These are phyloP conservation scores for Zygothrica quintamaculata DNA, from an alignment of 2,888 invertebrate genomes.

Conservation along the genomic window DNA sequence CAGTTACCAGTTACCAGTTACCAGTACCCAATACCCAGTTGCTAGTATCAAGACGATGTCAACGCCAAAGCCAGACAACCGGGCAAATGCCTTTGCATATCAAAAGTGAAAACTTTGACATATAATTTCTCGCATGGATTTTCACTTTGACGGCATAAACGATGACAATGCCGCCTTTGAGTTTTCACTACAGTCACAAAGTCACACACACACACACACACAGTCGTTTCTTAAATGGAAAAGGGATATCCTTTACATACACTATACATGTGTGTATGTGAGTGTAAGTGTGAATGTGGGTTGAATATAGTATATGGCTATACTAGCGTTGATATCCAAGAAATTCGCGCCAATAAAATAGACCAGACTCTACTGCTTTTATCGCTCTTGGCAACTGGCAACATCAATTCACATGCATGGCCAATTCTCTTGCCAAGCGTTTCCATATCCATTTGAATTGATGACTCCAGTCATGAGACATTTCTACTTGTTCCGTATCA, in stretches of 20 bases:
- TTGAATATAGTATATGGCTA: too few species aligned
- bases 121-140: constrained; percentile 80
- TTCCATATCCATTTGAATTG: constrained; percentile 9
- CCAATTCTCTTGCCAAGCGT: constrained; percentile 12
- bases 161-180: constrained; percentile 66
- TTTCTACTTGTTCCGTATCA: constrained; percentile 1
- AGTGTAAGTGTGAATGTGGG: too few species aligned
- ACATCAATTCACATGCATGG: constrained; percentile 37
- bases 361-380: constrained; percentile 10
- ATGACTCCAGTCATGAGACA: constrained; percentile 9
- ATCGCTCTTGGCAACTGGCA: constrained; percentile 44
- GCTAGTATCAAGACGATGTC: constrained; percentile 41
- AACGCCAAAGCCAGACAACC: constrained; percentile 30
- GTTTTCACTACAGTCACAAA: constrained; percentile 10
- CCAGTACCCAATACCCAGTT: constrained; percentile 20
- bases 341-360: constrained; percentile 17
- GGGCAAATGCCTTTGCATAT: constrained; percentile 67
- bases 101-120: constrained; percentile 80
- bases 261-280: background rate
- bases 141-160: constrained; percentile 78
- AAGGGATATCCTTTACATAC: constrained; percentile 1
- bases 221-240: constrained; percentile 24
- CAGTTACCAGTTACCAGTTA: constrained; percentile 17
- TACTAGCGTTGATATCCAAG: constrained; percentile 15
- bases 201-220: constrained; percentile 22